Evolutionary conservation across 2,797 vertebrate genomes (phyloP), one percentile per base, ranked within the genome.

Genomic region (Centroberyx gerrardi): DNA sequence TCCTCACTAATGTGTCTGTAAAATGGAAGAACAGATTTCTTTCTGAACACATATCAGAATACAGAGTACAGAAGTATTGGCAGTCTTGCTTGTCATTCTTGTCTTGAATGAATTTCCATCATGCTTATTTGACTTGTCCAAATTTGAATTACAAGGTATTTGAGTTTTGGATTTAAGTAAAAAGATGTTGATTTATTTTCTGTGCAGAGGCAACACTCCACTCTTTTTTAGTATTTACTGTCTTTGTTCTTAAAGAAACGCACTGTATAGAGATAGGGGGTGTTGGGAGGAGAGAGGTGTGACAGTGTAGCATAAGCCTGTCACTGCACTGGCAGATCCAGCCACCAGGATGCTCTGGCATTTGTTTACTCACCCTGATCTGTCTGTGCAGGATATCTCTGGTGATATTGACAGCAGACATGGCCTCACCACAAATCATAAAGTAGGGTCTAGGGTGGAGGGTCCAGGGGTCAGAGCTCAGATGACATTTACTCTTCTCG

Each of bases 371-470:
- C 78, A 95, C 95, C 83, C 87, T 90, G 86, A 95, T 95, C 92
- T 99, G 97, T 88, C 98, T 94, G 88, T 94, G 94, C 92, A 98
- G 95, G 89, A 99, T 94, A 86, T 99, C 97, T 83, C 95, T 95
- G 79, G 97, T 96, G 93, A 99, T 98, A 93, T 98, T 99, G 84
- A 94, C 95, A 92, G 96, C 92, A 86, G 96, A 95, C 98, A 99
- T 99, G 90, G 84, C 87, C 89, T 94, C 91, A 86, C 90, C 83
- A 82, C 82, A 87, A 79, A 86, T 87, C 90, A 91, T 83, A 75
- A 76, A 90, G 72, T 62, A 78, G 40, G 70, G 64, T 76, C 55
- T 85, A 64, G 74, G 73, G 72, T 67, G 68, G 72, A 81, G 64
- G 74, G 74, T 88, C 68, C 84, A 76, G 82, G 72, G 81, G 77